Percentiles rank a stretch among this genome's conserved stretches.
phyloP scores from a whole-genome alignment of 2,797 vertebrate genomes.

The Cygnus olor region DNA sequence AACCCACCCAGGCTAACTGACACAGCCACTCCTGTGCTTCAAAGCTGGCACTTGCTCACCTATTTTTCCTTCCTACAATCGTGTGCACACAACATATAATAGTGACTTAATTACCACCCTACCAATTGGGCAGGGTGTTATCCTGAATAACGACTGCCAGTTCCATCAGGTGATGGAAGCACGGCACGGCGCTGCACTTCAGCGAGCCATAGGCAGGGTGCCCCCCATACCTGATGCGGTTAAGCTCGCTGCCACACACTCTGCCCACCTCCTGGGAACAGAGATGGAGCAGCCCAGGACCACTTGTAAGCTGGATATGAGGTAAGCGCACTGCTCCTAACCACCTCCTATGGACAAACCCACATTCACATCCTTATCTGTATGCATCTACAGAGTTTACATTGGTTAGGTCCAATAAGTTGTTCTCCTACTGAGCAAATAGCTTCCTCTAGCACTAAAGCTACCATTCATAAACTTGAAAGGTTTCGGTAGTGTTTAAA shows the following conservation, averaged over 20 bases:
- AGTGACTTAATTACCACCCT: slow-evolving; percentile 23
- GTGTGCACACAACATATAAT: neutral
- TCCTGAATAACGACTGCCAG: neutral
- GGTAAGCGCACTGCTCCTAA: neutral
- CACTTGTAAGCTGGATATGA: neutral
- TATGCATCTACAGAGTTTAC: neutral
- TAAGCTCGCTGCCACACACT: accelerated
- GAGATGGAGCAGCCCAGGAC: neutral
- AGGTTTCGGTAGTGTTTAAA: neutral
- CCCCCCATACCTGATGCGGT: neutral
- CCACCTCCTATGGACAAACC: neutral
- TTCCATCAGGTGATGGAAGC: neutral
- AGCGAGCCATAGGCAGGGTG: neutral
- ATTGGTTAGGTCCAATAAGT: neutral
- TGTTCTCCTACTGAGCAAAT: neutral
- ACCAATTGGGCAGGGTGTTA: neutral
- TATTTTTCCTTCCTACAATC: slow-evolving; percentile 5
- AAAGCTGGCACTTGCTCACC: slow-evolving; percentile 32
- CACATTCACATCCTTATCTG: neutral
- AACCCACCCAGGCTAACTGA: slow-evolving; percentile 38
- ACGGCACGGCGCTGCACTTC: accelerated
- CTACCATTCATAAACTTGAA: neutral
- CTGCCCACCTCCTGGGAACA: neutral
- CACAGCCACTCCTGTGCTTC: slow-evolving; percentile 41
- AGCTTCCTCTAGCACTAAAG: neutral